A percentile compares a stretch with the other conserved stretches of the same genome.
These are phyloP conservation scores for Beris chalybata DNA, from an alignment of 2,888 invertebrate genomes.

Conservation along the genomic window DNA sequence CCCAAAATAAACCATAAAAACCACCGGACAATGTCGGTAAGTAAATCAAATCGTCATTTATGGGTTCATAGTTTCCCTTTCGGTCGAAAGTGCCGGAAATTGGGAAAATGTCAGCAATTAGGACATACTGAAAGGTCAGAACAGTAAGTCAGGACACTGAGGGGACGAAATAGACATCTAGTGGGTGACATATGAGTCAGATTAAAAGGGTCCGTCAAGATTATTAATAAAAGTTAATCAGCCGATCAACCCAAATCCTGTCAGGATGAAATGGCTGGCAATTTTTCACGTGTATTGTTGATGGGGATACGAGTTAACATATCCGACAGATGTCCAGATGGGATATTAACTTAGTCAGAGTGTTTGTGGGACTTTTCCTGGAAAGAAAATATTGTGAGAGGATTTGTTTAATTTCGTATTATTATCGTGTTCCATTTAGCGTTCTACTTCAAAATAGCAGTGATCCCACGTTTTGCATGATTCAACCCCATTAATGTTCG, in stretches of 20 bases:
- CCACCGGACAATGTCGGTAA: conserved; percentile 11
- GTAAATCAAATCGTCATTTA: conserved; percentile 39
- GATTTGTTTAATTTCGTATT: too few relatives aligned
- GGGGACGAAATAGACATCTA: conserved; percentile 11
- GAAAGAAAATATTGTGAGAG: too few relatives aligned
- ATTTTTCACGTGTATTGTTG: too few relatives aligned
- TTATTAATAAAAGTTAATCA: conserved; percentile 37
- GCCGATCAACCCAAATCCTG: conserved; percentile 31
- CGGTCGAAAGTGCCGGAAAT: conserved; percentile 34
- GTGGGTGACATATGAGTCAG: conserved; percentile 7
- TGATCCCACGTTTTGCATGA: too few relatives aligned
- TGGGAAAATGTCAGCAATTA: conserved; percentile 37
- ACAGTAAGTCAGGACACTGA: conserved; percentile 4
- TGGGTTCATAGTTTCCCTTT: conserved; percentile 28
- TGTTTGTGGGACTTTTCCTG: too few relatives aligned
- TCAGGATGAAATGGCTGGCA: background rate
- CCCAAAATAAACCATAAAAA: background rate
- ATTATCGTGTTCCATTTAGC: too few relatives aligned
- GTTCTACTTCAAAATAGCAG: too few relatives aligned
- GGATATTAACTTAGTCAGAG: conserved; percentile 3
- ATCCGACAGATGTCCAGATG: conserved; percentile 29
- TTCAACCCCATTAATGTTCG: too few relatives aligned
- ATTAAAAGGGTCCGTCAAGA: conserved; percentile 26
- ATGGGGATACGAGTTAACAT: conserved; percentile 14
- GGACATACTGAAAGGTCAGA: conserved; percentile 23